Evolutionary conservation across 2,888 invertebrate species (phyloP).

Genomic region (Gibbula magus): DNA sequence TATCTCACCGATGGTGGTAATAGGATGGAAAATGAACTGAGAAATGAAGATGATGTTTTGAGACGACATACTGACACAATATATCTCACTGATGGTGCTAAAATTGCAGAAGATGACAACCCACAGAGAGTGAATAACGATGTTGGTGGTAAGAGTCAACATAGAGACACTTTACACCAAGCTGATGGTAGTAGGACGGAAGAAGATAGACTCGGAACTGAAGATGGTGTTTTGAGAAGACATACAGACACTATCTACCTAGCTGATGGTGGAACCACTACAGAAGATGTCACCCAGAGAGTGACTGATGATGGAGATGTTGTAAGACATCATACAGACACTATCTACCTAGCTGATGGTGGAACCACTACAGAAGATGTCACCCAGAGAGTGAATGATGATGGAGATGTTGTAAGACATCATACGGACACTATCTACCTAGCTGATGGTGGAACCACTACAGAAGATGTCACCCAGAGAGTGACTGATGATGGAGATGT

Average conservation of each 20-base stretch:
- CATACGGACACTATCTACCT: no score
- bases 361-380: neutral
- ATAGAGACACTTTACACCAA: no score
- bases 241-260: no score
- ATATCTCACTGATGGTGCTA: neutral
- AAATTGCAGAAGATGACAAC: neutral
- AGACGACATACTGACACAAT: neutral
- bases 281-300: neutral
- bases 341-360: no score
- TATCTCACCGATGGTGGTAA: neutral
- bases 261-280: no score
- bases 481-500: no score
- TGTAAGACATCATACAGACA: no score
- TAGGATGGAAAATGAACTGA: neutral
- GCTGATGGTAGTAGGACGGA: no score
- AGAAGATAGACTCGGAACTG: neutral
- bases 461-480: no score
- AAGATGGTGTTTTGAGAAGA: neutral
- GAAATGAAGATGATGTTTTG: neutral
- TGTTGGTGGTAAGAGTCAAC: neutral
- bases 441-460: no score
- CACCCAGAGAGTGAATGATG: no score
- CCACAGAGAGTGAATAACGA: neutral
- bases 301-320: neutral
- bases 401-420: no score